These are phyloP conservation scores for Allygus modestus DNA, from an alignment of 2,888 invertebrate genomes.

Conservation along the genomic window DNA sequence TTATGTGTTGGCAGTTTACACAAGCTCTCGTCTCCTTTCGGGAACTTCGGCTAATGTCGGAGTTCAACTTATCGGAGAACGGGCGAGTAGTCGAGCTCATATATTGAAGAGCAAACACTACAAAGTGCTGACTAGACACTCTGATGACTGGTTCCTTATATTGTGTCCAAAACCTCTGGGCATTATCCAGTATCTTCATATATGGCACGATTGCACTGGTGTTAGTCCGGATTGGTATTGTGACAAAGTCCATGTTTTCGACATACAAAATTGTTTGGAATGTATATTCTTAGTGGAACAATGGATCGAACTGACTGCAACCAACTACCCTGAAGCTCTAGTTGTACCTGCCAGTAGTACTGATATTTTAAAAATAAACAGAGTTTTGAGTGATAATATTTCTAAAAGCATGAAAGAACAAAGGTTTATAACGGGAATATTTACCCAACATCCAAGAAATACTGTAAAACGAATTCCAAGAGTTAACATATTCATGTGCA, in stretches of 20 bases:
- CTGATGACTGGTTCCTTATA: constrained; percentile 34
- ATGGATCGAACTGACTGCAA: neutral
- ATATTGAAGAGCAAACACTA: neutral
- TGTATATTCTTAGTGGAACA: neutral
- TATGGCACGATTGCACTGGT: constrained; percentile 11
- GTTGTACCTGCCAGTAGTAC: neutral
- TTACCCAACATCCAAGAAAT: neutral
- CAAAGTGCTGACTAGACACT: neutral
- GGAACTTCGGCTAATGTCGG: constrained; percentile 70
- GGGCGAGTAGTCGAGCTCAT: constrained; percentile 5
- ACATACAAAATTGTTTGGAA: neutral
- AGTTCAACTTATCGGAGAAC: constrained; percentile 67
- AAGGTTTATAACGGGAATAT: neutral
- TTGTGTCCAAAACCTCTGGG: constrained; percentile 1
- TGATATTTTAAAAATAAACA: neutral
- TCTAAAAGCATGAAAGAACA: neutral
- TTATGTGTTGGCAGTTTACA: constrained; percentile 69
- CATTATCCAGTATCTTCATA: neutral
- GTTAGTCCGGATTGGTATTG: constrained; percentile 13
- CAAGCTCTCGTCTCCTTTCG: constrained; percentile 66
- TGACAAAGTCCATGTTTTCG: neutral
- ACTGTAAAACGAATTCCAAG: neutral
- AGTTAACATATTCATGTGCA: neutral
- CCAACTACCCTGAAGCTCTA: neutral
- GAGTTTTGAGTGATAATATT: neutral